Percentiles rank a stretch among this genome's conserved stretches.
These are phyloP conservation scores for Cotesia vestalis DNA, from an alignment of 1,140 invertebrate species.

Conservation along the genomic window DNA sequence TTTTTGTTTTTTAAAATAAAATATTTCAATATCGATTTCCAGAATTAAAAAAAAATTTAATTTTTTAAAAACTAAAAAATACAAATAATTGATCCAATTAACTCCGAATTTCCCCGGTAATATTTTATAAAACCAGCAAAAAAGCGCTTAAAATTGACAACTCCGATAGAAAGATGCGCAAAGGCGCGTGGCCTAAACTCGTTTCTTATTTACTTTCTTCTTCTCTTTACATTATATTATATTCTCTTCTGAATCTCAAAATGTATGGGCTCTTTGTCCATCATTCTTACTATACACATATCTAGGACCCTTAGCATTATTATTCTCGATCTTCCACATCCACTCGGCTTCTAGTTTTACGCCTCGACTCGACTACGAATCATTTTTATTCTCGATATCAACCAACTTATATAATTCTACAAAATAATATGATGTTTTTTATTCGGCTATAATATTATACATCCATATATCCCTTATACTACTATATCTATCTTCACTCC, in stretches of 20 bases:
- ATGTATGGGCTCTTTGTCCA: constrained; percentile 12
- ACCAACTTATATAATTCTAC: too few relatives aligned
- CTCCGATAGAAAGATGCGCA: constrained; percentile 33
- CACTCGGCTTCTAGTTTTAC: constrained; percentile 57
- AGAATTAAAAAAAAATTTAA: too few relatives aligned
- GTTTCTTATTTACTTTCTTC: constrained; percentile 44
- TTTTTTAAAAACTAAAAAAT: too few relatives aligned
- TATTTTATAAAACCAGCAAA: too few relatives aligned
- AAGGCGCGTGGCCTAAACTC: constrained; percentile 59
- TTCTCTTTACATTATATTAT: constrained; percentile 39
- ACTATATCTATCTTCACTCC: background rate
- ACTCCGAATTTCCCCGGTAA: too few relatives aligned
- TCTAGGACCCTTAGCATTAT: constrained; percentile 30
- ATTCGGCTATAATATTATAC: background rate
- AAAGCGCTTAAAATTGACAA: constrained; percentile 19
- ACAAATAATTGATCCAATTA: too few relatives aligned
- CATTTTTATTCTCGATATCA: too few relatives aligned
- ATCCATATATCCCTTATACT: background rate
- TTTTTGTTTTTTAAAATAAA: too few relatives aligned
- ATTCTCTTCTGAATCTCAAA: background rate
- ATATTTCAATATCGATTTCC: too few relatives aligned
- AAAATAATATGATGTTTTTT: constrained; percentile 4
- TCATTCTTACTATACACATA: background rate
- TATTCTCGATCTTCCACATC: constrained; percentile 17
- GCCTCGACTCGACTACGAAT: constrained; percentile 31